Base-by-base conservation (phyloP, 2,113 vertebrate species). In the Rhombomys opimus region DNA sequence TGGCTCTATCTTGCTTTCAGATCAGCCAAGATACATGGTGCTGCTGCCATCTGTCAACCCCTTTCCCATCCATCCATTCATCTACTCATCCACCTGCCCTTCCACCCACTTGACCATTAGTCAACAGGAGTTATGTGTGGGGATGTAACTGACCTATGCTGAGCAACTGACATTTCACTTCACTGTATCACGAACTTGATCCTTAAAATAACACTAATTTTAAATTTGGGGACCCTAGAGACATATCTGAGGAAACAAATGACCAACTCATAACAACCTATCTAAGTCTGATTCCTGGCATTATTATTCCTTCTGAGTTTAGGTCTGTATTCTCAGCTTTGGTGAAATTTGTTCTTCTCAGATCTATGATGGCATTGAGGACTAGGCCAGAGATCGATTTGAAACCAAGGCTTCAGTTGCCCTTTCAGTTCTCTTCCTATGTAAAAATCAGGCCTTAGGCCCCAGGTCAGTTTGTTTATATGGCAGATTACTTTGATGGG, bases 171-270 rank as follows among this genome's bases (percentile, higher is more conserved):
- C 72, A 70, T 30, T 81, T 30, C 0, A 76, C 22, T 46, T 89
- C 57, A 75, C 1, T 20, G 17, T 35, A 41, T 54, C 14, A 76
- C 57, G 32, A 85, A 63, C 77, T 76, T 75, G 14, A 63, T 76
- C 72, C 61, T 63, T 65, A 82, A 93, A 85, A 93, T 1, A 89
- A 75, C 15, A 72, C 18, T 63, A 20, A 82, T 72, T 94, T 89
- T 52, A 81, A 22, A 46, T 14, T 72, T 92, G 59, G 4, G 81
- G 25, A 94, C 63, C 70, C 52, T 38, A 41, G 23, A 30, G 89
- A 20, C 17, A 75, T 32, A 75, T 32, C n/a, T 41, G 72, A 75
- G 72, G 65, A 92, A 95, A 78, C 9, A 11, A 85, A 4, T 5
- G 32, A 41, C 17, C 57, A 70, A 13, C 23, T 87, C 89, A 76